Evolutionary conservation across 2,797 vertebrate genomes (phyloP).

Genomic region (Liparis tanakae): DNA sequence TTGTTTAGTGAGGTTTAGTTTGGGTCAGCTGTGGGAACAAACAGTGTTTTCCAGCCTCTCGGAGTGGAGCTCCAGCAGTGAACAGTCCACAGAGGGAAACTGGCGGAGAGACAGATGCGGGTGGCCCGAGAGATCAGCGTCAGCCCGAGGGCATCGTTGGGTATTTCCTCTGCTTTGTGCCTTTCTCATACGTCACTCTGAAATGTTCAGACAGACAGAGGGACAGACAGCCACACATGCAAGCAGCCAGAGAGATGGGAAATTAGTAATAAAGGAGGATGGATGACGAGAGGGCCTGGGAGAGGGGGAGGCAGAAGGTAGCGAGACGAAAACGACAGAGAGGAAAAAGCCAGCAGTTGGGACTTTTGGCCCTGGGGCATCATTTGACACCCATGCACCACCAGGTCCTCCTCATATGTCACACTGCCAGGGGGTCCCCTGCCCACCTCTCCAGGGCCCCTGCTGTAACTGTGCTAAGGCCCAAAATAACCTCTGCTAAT

Average conservation of each 20-base stretch:
- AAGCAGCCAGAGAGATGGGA: conserved; percentile 58
- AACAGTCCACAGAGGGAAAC: conserved; percentile 47
- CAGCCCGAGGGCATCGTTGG: conserved; percentile 70
- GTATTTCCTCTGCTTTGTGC: conserved; percentile 72
- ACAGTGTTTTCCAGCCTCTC: conserved; percentile 31
- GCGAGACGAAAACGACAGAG: not conserved
- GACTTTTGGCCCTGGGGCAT: conserved; percentile 63
- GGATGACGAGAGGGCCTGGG: not conserved
- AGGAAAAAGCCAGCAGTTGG: conserved; percentile 53
- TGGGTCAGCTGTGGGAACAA: conserved; percentile 41
- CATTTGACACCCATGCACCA: conserved; percentile 59
- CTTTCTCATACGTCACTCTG: conserved; percentile 65
- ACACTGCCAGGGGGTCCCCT: conserved; percentile 74
- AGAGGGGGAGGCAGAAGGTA: conserved; percentile 9
- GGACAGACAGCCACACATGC: conserved; percentile 26
- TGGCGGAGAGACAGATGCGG: conserved; percentile 46
- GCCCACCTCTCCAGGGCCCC: conserved; percentile 64
- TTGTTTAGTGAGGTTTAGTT: conserved; percentile 12
- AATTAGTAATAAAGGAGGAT: conserved; percentile 44
- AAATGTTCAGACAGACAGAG: conserved; percentile 55
- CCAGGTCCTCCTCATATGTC: conserved; percentile 72
- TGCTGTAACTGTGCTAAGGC: conserved; percentile 67
- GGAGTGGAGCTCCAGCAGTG: conserved; percentile 33
- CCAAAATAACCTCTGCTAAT: conserved; percentile 79
- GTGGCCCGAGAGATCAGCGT: conserved; percentile 66